Conservation (phyloP, 2,888 invertebrate genomes). For the Congeria kusceri region DNA sequence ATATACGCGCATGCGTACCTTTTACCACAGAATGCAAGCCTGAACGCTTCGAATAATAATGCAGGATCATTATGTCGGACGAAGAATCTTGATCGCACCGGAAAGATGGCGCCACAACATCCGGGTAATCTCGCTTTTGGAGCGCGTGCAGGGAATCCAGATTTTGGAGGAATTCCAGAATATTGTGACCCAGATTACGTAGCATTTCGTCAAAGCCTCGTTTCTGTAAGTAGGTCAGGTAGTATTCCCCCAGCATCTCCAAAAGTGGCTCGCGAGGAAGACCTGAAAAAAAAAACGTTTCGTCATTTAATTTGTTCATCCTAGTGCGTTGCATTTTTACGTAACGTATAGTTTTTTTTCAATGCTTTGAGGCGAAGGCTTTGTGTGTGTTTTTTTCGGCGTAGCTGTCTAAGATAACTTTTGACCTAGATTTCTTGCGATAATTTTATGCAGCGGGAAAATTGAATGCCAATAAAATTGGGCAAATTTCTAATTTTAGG, state of each 20-base stretch:
- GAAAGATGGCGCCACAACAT: slow-evolving; percentile 77
- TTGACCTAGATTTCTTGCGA: too few relatives aligned
- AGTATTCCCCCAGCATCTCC: slow-evolving; percentile 73
- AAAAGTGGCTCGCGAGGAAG: slow-evolving; percentile 69
- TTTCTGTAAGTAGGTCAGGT: slow-evolving; percentile 66
- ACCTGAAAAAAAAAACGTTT: slow-evolving; percentile 54
- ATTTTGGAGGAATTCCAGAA: slow-evolving; percentile 77
- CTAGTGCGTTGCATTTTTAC: too few relatives aligned
- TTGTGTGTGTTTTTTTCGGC: too few relatives aligned
- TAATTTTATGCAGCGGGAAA: too few relatives aligned
- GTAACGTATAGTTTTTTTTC: too few relatives aligned
- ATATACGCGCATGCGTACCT: slow-evolving; percentile 57
- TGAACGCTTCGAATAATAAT: slow-evolving; percentile 75
- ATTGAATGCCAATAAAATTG: too few relatives aligned
- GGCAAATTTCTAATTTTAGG: too few relatives aligned
- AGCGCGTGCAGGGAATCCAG: slow-evolving; percentile 77
- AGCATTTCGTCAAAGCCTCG: slow-evolving; percentile 75
- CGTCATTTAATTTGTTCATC: too few relatives aligned
- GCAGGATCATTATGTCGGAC: slow-evolving; percentile 74
- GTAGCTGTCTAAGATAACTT: too few relatives aligned
- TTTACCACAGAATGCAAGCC: slow-evolving; percentile 71
- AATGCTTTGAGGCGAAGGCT: too few relatives aligned
- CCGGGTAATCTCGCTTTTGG: slow-evolving; percentile 69
- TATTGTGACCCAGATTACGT: slow-evolving; percentile 72
- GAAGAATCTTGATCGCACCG: slow-evolving; percentile 74